Percentiles rank a stretch among this genome's conserved stretches.
Evolutionary conservation across 1,140 invertebrate genomes (phyloP).

Genomic region (Drosophila subobscura): DNA sequence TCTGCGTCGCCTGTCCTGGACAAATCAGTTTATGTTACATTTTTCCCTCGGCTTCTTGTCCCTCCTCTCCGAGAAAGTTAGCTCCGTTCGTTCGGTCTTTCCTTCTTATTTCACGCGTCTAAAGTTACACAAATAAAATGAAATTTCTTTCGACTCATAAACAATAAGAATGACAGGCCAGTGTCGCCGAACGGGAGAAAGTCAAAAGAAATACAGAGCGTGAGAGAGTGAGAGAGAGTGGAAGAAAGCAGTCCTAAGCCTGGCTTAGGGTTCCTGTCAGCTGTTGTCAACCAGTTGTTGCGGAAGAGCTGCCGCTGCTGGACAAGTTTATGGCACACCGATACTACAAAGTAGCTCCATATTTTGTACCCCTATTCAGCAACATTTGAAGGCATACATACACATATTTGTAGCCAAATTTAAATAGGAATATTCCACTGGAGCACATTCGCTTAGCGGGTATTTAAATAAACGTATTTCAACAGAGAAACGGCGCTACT

Average conservation of each 20-base stretch:
- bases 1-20: conserved; percentile 2
- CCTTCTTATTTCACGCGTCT: conserved; percentile 43
- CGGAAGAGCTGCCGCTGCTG: background rate
- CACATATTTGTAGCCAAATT: too few relatives aligned
- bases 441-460: too few relatives aligned
- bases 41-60: conserved; percentile 29
- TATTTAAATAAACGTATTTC: too few relatives aligned
- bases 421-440: too few relatives aligned
- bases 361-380: too few relatives aligned
- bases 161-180: conserved; percentile 45
- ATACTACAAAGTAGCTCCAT: too few relatives aligned
- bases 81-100: conserved; percentile 10
- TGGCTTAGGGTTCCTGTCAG: conserved; percentile 11
- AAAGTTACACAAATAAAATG: conserved; percentile 52
- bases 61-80: conserved; percentile 11
- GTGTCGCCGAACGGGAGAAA: conserved; percentile 3
- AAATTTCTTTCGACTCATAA: conserved; percentile 52
- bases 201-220: too few relatives aligned
- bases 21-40: conserved; percentile 51
- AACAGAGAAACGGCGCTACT: too few relatives aligned
- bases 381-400: too few relatives aligned
- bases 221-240: background rate
- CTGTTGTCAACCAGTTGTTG: conserved; percentile 24
- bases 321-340: too few relatives aligned
- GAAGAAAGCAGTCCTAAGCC: background rate